phyloP scores from a whole-genome alignment of 2,888 invertebrate genomes.

The Furcula furcula region DNA sequence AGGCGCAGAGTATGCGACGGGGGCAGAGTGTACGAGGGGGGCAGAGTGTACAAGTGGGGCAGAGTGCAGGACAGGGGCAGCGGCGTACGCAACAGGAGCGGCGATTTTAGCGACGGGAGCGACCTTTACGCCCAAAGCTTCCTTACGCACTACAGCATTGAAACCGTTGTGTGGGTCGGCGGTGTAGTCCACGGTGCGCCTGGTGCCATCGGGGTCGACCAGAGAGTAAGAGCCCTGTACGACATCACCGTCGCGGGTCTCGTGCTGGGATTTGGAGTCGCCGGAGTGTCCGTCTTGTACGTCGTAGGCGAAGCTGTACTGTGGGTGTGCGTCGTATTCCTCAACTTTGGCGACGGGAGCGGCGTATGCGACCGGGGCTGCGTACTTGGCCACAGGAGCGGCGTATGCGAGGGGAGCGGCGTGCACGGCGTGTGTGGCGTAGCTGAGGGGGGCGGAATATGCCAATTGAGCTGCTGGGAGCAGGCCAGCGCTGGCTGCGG shows the following conservation, averaged over 20 bases:
- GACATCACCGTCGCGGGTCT: conserved; percentile 72
- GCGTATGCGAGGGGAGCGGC: conserved; percentile 44
- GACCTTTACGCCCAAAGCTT: conserved; percentile 47
- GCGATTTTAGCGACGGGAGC: conserved; percentile 35
- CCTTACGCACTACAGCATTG: conserved; percentile 74
- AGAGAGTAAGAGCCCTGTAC: conserved; percentile 76
- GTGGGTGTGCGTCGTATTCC: conserved; percentile 48
- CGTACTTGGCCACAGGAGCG: conserved; percentile 33
- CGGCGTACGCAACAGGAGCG: conserved; percentile 25
- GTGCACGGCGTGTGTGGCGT: conserved; percentile 33
- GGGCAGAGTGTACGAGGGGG: conserved; percentile 29
- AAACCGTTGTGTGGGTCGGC: conserved; percentile 75
- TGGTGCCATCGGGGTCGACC: conserved; percentile 71
- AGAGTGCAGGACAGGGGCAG: conserved; percentile 37
- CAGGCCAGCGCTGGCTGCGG: conserved; percentile 48
- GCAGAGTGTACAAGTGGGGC: conserved; percentile 35
- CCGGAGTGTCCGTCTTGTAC: conserved; percentile 75
- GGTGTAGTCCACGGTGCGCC: conserved; percentile 76
- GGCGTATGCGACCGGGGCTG: conserved; percentile 32
- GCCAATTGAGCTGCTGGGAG: conserved; percentile 37
- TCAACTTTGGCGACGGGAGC: conserved; percentile 45
- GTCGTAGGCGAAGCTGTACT: conserved; percentile 71
- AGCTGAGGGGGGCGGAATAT: conserved; percentile 43
- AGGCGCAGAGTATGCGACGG: conserved; percentile 31
- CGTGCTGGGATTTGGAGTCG: conserved; percentile 72